phyloP scores from a whole-genome alignment of 2,113 vertebrate species.

The Bagarius yarrelli region DNA sequence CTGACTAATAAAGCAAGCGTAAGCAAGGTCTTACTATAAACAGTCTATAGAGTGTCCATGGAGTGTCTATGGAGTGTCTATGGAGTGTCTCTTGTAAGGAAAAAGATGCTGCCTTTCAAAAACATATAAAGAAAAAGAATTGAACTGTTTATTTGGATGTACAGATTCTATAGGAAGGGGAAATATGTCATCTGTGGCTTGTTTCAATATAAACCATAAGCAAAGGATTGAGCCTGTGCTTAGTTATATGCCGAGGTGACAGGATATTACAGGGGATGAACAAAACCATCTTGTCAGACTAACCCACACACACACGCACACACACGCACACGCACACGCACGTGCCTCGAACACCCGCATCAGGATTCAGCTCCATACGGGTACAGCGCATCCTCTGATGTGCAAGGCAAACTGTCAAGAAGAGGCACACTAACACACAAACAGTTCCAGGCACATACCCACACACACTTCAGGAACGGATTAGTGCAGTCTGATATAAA shows the following conservation, averaged over 20 bases:
- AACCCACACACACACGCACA: no score
- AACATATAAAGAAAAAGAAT: background rate
- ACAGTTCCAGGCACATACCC: slow-evolving; percentile 21
- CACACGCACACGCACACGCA: background rate
- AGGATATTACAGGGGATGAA: no score
- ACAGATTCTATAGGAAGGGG: background rate
- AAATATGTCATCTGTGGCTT: background rate
- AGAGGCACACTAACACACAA: slow-evolving; percentile 35
- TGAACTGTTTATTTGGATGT: background rate
- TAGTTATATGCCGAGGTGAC: no score
- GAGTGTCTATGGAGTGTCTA: background rate
- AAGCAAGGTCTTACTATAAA: no score
- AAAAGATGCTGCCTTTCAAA: background rate
- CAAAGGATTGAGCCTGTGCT: no score
- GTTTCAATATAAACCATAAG: background rate
- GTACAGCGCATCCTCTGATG: background rate
- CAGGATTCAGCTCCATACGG: slow-evolving; percentile 28
- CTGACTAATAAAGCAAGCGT: background rate
- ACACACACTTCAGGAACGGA: slow-evolving; percentile 30
- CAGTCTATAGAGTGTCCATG: no score
- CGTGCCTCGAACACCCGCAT: slow-evolving; percentile 8
- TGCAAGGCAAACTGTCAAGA: slow-evolving; percentile 34
- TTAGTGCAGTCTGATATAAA: slow-evolving; percentile 21
- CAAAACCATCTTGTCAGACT: no score
- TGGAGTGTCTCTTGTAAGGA: background rate